These are phyloP conservation scores for Scomber colias DNA, from an alignment of 2,113 vertebrate genomes.

Conservation along the genomic window DNA sequence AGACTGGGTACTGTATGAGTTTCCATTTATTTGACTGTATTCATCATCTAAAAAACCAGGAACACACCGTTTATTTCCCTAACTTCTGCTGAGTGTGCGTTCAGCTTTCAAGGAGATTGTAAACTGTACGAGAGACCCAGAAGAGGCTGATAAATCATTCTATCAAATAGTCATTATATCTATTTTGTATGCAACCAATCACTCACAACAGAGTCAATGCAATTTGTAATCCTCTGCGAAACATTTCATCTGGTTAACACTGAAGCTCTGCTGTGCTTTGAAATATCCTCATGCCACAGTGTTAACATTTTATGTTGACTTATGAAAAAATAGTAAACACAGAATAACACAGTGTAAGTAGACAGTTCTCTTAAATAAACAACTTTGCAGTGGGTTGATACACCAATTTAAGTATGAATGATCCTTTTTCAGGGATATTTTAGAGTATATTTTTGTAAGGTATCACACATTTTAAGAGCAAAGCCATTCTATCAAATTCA, in stretches of 20 bases:
- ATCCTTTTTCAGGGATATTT: neutral
- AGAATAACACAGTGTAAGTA: neutral
- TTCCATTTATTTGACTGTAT: neutral
- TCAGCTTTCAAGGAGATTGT: conserved; percentile 19
- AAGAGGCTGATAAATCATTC: neutral
- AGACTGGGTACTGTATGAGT: neutral
- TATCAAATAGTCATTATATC: conserved; percentile 16
- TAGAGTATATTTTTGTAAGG: neutral
- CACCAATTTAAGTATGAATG: neutral
- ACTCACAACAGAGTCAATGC: conserved; percentile 15
- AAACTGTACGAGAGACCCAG: conserved; percentile 7
- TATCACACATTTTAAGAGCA: neutral
- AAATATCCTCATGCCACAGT: neutral
- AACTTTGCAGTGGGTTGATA: neutral
- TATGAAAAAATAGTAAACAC: neutral
- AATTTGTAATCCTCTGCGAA: conserved; percentile 18
- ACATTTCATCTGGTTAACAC: conserved; percentile 17
- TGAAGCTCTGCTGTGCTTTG: neutral
- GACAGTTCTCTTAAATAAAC: neutral
- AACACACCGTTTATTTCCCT: neutral
- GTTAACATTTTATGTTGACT: neutral
- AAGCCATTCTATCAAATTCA: neutral
- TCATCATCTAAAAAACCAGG: neutral
- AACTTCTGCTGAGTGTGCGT: neutral
- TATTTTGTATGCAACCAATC: conserved; percentile 5